Evolutionary conservation across 2,113 vertebrate genomes (phyloP).

Genomic region (Alosa alosa): DNA sequence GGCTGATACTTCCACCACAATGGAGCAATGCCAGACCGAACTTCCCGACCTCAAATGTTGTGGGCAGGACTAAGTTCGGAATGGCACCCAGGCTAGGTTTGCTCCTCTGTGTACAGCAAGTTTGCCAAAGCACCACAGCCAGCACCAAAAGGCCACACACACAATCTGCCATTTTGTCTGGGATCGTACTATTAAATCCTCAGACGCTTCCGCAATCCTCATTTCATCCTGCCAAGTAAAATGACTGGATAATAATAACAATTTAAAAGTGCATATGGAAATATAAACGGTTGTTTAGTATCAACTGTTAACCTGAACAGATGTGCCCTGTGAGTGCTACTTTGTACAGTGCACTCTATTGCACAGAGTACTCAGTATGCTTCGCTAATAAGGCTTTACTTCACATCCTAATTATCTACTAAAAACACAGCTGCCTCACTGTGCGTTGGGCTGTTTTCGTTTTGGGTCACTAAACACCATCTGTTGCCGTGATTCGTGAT

Average conservation of each 20-base stretch:
- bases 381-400: not conserved
- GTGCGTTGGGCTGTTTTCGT: not conserved
- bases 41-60: no score
- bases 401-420: not conserved
- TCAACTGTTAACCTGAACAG: not conserved
- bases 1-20: no score
- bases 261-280: not conserved
- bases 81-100: no score
- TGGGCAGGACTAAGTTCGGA: no score
- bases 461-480: slow-evolving; percentile 14
- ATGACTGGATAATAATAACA: not conserved
- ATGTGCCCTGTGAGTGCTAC: not conserved
- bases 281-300: not conserved
- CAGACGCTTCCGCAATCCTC: not conserved
- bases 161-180: not conserved
- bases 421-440: not conserved
- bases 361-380: not conserved
- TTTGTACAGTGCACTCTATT: not conserved
- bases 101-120: not conserved
- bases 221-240: not conserved
- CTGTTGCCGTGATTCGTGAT: not conserved
- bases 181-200: not conserved
- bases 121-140: not conserved
- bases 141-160: not conserved
- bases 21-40: no score